These are phyloP conservation scores for Pseudorhombus dupliciocellatus DNA, from an alignment of 2,113 vertebrate species.

Conservation along the genomic window DNA sequence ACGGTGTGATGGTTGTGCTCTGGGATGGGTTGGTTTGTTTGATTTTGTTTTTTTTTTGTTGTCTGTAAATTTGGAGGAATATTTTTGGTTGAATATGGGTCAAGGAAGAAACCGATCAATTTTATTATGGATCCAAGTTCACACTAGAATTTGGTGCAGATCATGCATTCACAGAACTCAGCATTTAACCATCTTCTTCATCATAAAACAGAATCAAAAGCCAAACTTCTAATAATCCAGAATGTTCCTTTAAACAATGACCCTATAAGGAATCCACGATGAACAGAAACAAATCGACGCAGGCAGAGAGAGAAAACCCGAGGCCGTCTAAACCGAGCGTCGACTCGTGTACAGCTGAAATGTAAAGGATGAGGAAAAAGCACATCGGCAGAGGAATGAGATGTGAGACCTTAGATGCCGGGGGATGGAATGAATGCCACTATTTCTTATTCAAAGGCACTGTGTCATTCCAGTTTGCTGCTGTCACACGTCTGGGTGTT, in stretches of 20 bases:
- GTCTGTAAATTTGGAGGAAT: no score
- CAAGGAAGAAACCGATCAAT: no score
- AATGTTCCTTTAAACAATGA: not conserved
- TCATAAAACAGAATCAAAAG: not conserved
- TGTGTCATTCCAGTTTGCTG: constrained; percentile 67
- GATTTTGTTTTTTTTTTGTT: not conserved
- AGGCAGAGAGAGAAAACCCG: constrained; percentile 6
- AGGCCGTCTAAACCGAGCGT: constrained; percentile 59
- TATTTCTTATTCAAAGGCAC: constrained; percentile 75
- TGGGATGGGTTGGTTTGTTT: not conserved
- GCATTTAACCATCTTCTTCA: not conserved
- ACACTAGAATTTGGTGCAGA: no score
- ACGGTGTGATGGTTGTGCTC: not conserved
- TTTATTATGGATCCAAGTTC: no score
- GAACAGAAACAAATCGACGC: not conserved
- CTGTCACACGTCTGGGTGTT: constrained; percentile 42
- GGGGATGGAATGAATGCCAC: constrained; percentile 68
- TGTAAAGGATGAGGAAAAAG: constrained; percentile 18
- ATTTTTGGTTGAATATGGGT: no score
- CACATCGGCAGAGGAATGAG: constrained; percentile 1
- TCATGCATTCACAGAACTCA: no score
- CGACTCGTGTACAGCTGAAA: constrained; percentile 21
- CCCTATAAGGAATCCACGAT: not conserved
- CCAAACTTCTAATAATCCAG: constrained; percentile 13
- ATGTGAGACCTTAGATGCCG: constrained; percentile 61